phyloP scores from a whole-genome alignment of 2,888 invertebrate species.

The Aphidoletes aphidimyza region DNA sequence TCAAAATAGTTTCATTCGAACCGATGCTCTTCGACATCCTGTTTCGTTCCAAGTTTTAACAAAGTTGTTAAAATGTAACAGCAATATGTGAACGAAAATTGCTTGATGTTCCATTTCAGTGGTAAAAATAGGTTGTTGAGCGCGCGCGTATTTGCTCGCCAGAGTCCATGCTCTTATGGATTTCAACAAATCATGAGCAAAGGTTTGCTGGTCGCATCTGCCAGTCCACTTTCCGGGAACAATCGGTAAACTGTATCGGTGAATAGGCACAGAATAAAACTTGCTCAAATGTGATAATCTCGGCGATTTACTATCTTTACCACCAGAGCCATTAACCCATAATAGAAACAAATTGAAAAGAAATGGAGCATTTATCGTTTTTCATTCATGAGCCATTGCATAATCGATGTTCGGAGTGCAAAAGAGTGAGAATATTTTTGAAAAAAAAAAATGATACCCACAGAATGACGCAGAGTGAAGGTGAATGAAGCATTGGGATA shows the following conservation, averaged over 20 bases:
- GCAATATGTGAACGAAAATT: no score
- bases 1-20: not conserved
- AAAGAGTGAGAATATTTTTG: no score
- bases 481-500: not conserved
- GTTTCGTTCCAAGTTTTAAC: not conserved
- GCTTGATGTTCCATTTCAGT: no score
- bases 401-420: no score
- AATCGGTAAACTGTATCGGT: not conserved
- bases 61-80: no score
- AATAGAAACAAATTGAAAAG: not conserved
- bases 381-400: conserved; percentile 33
- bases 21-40: not conserved
- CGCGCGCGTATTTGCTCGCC: no score
- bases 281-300: conserved; percentile 33
- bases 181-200: no score
- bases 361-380: conserved; percentile 2
- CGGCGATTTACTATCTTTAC: conserved; percentile 8
- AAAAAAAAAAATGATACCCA: not conserved
- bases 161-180: no score
- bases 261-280: conserved; percentile 18
- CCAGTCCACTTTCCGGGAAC: no score
- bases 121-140: no score
- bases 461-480: not conserved
- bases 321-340: conserved; percentile 20
- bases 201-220: no score